Percentiles rank a stretch among this genome's conserved stretches.
phyloP scores from a whole-genome alignment of 2,888 invertebrate genomes.

The Blastobasis adustella region DNA sequence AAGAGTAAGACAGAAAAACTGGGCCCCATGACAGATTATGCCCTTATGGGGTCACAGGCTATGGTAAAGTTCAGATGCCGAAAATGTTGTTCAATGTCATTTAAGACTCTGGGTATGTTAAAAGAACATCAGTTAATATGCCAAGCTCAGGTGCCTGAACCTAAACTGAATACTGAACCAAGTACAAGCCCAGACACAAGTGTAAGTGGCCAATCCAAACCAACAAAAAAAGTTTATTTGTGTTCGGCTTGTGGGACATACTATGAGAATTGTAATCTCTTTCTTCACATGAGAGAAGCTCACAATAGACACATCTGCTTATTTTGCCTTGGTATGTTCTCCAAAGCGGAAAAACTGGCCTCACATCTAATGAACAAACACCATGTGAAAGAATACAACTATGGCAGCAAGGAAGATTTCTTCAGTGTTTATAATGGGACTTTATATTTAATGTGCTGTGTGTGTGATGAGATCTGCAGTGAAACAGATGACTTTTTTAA shows the following conservation, averaged over 20 bases:
- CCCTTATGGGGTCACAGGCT: constrained; percentile 81
- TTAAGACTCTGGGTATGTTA: constrained; percentile 78
- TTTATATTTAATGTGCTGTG: constrained; percentile 86
- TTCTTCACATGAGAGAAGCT: constrained; percentile 87
- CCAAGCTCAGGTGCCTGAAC: constrained; percentile 59
- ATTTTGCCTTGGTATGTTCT: constrained; percentile 89
- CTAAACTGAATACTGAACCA: constrained; percentile 54
- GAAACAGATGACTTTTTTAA: constrained; percentile 85
- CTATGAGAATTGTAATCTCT: constrained; percentile 91
- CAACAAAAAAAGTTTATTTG: constrained; percentile 85
- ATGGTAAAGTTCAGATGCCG: constrained; percentile 83
- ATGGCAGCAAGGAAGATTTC: constrained; percentile 80
- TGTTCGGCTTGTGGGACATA: constrained; percentile 89
- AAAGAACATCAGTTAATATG: constrained; percentile 82
- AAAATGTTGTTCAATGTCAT: constrained; percentile 81
- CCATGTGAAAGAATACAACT: constrained; percentile 81
- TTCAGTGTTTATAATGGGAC: constrained; percentile 78
- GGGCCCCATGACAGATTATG: constrained; percentile 75
- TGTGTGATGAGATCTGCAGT: constrained; percentile 85
- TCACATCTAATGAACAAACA: constrained; percentile 86
- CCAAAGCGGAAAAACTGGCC: constrained; percentile 84
- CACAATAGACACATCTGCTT: constrained; percentile 89
- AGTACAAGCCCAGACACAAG: constrained; percentile 24
- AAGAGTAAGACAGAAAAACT: constrained; percentile 61
- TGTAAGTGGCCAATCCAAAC: constrained; percentile 67